Evolutionary conservation across 2,888 invertebrate species (phyloP).

Genomic region (Diloba caeruleocephala): DNA sequence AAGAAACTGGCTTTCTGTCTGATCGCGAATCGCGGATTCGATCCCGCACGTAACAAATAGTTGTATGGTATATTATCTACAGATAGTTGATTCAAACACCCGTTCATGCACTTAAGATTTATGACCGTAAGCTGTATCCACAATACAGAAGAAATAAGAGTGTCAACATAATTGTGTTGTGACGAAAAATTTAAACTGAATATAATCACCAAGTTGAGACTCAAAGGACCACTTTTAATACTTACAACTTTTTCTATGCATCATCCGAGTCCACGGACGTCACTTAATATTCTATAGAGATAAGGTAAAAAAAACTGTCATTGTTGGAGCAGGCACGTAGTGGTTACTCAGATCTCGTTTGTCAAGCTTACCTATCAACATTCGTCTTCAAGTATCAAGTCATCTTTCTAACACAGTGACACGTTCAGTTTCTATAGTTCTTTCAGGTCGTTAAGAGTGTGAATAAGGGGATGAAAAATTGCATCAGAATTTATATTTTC

Average conservation of each 20-base stretch:
- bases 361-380: conserved; percentile 73
- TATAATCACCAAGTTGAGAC: background rate
- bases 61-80: too few species aligned
- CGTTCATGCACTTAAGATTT: too few species aligned
- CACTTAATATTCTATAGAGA: conserved; percentile 52
- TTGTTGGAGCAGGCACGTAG: conserved; percentile 56
- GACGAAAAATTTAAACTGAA: too few species aligned
- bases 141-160: too few species aligned
- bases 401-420: conserved; percentile 60
- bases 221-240: conserved; percentile 10
- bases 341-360: conserved; percentile 65
- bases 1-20: too few species aligned
- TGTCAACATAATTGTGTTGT: too few species aligned
- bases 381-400: conserved; percentile 68
- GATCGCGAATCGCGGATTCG: too few species aligned
- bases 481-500: conserved; percentile 38
- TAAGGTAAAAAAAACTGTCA: conserved; percentile 51
- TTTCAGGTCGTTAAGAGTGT: conserved; percentile 34
- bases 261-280: conserved; percentile 19
- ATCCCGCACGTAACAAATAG: too few species aligned
- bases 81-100: too few species aligned
- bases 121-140: too few species aligned
- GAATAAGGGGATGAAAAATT: conserved; percentile 49
- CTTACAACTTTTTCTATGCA: conserved; percentile 20
- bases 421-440: conserved; percentile 38